A percentile compares a stretch with the other conserved stretches of the same genome.
phyloP scores from a whole-genome alignment of 2,888 invertebrate genomes.

The Diarsia dahlii region DNA sequence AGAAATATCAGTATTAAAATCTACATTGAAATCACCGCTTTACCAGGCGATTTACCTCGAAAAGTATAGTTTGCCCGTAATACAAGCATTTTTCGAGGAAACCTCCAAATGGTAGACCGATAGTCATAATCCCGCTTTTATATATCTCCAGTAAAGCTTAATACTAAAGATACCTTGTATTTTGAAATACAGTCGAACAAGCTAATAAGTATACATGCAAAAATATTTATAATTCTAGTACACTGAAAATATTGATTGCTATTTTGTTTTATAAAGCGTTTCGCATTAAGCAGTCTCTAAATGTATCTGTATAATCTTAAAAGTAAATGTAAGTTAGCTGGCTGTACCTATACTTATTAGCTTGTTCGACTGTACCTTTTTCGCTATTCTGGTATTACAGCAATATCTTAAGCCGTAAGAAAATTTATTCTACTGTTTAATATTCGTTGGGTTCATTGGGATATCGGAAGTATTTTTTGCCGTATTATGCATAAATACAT shows the following conservation, averaged over 20 bases:
- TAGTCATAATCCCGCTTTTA: conserved; percentile 47
- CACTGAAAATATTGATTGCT: too few relatives aligned
- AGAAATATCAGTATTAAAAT: background rate
- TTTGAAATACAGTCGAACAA: conserved; percentile 9
- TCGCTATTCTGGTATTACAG: conserved; percentile 37
- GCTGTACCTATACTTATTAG: too few relatives aligned
- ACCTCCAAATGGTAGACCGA: conserved; percentile 22
- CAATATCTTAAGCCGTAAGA: conserved; percentile 56
- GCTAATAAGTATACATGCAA: too few relatives aligned
- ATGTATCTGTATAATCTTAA: too few relatives aligned
- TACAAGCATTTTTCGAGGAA: conserved; percentile 26
- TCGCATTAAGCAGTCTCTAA: too few relatives aligned
- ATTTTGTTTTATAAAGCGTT: too few relatives aligned
- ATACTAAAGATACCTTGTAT: conserved; percentile 35
- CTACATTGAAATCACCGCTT: conserved; percentile 25
- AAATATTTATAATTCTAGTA: too few relatives aligned
- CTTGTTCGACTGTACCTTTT: conserved; percentile 16
- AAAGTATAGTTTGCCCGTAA: conserved; percentile 28
- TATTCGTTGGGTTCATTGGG: conserved; percentile 63
- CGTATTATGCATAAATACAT: conserved; percentile 66
- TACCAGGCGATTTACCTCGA: conserved; percentile 9
- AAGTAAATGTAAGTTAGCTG: too few relatives aligned
- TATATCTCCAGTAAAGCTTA: conserved; percentile 39
- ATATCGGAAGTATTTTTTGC: conserved; percentile 64
- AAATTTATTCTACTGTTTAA: conserved; percentile 67